Evolutionary conservation across 2,797 vertebrate species (phyloP).

Genomic region (Chlorospingus semifuscus): DNA sequence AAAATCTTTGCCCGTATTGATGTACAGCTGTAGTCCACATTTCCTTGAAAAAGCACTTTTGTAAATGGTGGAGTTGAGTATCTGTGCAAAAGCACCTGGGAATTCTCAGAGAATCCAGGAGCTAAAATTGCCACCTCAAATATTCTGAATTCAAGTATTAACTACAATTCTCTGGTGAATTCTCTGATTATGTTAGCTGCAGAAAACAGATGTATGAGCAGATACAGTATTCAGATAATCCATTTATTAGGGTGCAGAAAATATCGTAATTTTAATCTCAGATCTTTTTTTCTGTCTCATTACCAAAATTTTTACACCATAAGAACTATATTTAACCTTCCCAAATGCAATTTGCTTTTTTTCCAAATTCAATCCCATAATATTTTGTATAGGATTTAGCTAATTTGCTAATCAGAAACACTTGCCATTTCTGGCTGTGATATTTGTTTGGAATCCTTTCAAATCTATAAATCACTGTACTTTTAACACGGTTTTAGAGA

Average conservation of each 20-base stretch:
- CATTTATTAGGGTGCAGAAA: not conserved
- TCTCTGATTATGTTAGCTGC: not conserved
- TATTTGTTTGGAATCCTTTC: not conserved
- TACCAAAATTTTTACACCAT: not conserved
- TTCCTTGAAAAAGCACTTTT: not conserved
- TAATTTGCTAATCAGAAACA: conserved; percentile 2
- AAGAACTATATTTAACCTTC: not conserved
- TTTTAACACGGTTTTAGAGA: not conserved
- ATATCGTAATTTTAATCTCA: not conserved
- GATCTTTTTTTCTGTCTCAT: not conserved
- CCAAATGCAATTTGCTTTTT: not conserved
- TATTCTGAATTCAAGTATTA: conserved; percentile 20
- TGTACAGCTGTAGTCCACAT: not conserved
- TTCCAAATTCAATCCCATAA: not conserved
- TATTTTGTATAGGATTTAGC: not conserved
- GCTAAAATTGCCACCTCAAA: not conserved
- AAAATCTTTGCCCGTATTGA: not conserved
- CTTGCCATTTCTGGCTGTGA: not conserved
- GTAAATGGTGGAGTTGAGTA: not conserved
- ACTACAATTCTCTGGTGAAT: not conserved
- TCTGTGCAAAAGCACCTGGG: not conserved
- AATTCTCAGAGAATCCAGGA: not conserved
- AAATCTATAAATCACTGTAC: not conserved
- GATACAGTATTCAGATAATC: not conserved
- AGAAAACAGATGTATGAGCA: not conserved